A percentile compares a stretch with the other conserved stretches of the same genome.
These are phyloP conservation scores for Peribatodes rhomboidaria DNA, from an alignment of 2,888 invertebrate genomes.

Conservation along the genomic window DNA sequence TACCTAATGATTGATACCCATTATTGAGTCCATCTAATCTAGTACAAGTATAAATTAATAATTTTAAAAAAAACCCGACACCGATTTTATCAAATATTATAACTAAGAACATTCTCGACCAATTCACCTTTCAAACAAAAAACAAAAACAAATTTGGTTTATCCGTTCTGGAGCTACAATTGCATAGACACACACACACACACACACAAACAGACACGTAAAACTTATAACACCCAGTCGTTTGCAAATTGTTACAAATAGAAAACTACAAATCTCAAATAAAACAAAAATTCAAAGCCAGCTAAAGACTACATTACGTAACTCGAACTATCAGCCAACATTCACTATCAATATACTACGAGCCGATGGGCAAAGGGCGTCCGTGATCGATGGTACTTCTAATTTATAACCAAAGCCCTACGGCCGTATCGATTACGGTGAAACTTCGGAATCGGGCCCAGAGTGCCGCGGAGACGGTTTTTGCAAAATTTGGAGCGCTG, in stretches of 20 bases:
- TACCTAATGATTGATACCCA: too few relatives aligned
- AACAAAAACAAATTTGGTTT: too few relatives aligned
- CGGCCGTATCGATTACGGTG: constrained; percentile 84
- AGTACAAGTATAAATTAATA: too few relatives aligned
- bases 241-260: neutral
- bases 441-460: constrained; percentile 67
- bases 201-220: too few relatives aligned
- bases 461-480: constrained; percentile 68
- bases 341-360: constrained; percentile 83
- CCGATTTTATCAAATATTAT: too few relatives aligned
- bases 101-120: too few relatives aligned
- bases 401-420: constrained; percentile 85
- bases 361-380: constrained; percentile 83
- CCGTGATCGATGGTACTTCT: constrained; percentile 85
- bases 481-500: constrained; percentile 71
- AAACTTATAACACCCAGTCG: too few relatives aligned
- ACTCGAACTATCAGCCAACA: constrained; percentile 78
- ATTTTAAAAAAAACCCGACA: too few relatives aligned
- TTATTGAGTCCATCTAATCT: too few relatives aligned
- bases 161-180: too few relatives aligned
- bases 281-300: constrained; percentile 47
- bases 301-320: constrained; percentile 61
- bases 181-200: too few relatives aligned
- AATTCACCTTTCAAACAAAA: too few relatives aligned
- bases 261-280: constrained; percentile 25